Percentiles rank a stretch among this genome's conserved stretches.
Evolutionary conservation across 64 coral and sea anemone species (phyloP).

Genomic region (Stylophora pistillata): DNA sequence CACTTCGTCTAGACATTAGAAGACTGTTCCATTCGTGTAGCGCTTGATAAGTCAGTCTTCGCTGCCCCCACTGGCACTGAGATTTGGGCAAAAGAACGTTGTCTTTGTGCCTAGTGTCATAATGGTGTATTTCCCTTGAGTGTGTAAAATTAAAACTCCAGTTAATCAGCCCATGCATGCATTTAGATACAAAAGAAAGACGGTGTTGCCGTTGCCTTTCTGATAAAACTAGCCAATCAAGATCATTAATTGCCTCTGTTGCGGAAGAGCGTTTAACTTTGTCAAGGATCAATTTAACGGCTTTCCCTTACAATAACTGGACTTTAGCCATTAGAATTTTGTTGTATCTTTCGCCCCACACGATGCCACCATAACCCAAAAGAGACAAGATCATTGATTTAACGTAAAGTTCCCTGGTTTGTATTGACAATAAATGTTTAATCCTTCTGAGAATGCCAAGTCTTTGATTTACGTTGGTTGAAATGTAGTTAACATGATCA

Average conservation of each 20-base stretch:
- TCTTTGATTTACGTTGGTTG: conserved; percentile 38
- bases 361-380: conserved; percentile 43
- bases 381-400: conserved; percentile 35
- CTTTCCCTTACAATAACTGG: conserved; percentile 19
- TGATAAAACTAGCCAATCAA: conserved; percentile 7
- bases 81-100: neutral
- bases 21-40: neutral
- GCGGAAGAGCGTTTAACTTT: conserved; percentile 13
- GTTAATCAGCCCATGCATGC: neutral
- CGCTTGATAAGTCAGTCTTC: conserved; percentile 5
- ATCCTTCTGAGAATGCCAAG: conserved; percentile 45
- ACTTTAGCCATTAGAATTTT: conserved; percentile 14
- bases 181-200: conserved; percentile 1
- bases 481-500: conserved; percentile 10
- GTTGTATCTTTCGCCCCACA: conserved; percentile 48
- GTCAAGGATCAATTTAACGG: conserved; percentile 46
- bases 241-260: conserved; percentile 11
- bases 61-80: neutral
- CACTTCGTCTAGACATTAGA: neutral
- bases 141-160: conserved; percentile 13
- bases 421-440: conserved; percentile 27
- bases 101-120: conserved; percentile 31
- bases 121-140: neutral
- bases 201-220: conserved; percentile 22
- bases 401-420: conserved; percentile 9